Percentiles rank a stretch among this genome's conserved stretches.
phyloP scores from a whole-genome alignment of 2,797 vertebrate species.

The Hyperoplus immaculatus region DNA sequence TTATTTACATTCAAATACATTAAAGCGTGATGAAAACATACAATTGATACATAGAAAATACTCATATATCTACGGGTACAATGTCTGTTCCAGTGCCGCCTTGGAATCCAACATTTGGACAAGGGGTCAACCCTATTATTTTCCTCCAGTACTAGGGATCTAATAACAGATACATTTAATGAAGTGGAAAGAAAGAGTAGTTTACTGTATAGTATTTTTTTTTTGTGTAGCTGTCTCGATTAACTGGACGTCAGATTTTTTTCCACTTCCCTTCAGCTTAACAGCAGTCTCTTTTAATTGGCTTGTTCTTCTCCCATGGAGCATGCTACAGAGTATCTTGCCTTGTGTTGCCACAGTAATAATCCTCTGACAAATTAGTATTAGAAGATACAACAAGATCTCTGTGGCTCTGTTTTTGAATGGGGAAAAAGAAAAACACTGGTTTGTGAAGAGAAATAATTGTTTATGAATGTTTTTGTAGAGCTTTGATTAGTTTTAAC shows the following conservation, averaged over 20 bases:
- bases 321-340: constrained; percentile 32
- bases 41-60: too few species aligned
- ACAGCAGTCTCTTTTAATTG: constrained; percentile 45
- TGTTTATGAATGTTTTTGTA: background rate
- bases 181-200: constrained; percentile 1
- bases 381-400: constrained; percentile 19
- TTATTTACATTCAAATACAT: constrained; percentile 2
- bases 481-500: background rate
- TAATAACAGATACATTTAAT: constrained; percentile 7
- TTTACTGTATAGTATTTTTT: background rate
- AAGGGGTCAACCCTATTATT: background rate
- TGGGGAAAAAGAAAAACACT: constrained; percentile 8
- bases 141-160: background rate
- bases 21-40: background rate
- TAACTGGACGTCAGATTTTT: constrained; percentile 14
- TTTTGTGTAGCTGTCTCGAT: constrained; percentile 20
- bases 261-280: constrained; percentile 20
- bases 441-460: constrained; percentile 2
- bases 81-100: background rate
- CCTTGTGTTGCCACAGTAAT: constrained; percentile 5
- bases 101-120: background rate
- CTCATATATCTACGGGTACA: background rate
- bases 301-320: constrained; percentile 26
- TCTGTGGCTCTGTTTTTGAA: background rate
- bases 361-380: constrained; percentile 21